Evolutionary conservation across 2,113 vertebrate genomes (phyloP).

Genomic region (Paraplagusia blochii): DNA sequence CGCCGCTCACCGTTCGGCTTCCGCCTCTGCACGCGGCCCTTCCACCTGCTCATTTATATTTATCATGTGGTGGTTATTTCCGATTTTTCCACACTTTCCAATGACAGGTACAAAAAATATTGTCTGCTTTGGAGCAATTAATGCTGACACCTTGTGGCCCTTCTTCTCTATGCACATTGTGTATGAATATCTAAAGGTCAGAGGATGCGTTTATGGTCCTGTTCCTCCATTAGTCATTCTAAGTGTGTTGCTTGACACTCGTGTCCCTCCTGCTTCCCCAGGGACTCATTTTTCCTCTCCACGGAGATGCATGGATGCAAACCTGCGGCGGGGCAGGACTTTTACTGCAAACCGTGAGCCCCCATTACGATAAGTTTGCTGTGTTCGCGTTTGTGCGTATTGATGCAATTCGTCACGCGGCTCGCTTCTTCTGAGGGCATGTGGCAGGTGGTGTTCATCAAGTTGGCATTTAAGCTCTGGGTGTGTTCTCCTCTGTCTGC

Average conservation of each 20-base stretch:
- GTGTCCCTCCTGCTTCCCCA: conserved; percentile 34
- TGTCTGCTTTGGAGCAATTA: conserved; percentile 65
- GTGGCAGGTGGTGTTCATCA: conserved; percentile 45
- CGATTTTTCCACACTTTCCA: conserved; percentile 34
- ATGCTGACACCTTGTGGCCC: conserved; percentile 40
- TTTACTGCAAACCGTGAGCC: conserved; percentile 37
- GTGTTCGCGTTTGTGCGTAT: conserved; percentile 32
- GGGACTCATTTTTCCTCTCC: conserved; percentile 51
- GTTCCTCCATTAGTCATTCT: conserved; percentile 70
- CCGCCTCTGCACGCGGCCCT: conserved; percentile 5
- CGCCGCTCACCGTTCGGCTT: background rate
- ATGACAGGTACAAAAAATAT: conserved; percentile 41
- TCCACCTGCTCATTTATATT: conserved; percentile 38
- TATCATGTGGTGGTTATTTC: conserved; percentile 43
- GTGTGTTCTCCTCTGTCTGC: conserved; percentile 9
- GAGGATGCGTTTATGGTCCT: conserved; percentile 57
- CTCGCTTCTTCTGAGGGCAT: conserved; percentile 36
- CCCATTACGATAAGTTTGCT: conserved; percentile 33
- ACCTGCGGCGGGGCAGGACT: conserved; percentile 21
- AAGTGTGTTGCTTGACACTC: conserved; percentile 66
- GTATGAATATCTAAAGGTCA: conserved; percentile 69
- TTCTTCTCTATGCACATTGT: conserved; percentile 43
- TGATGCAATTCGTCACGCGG: conserved; percentile 47
- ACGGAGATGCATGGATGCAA: conserved; percentile 61
- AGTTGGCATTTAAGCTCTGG: conserved; percentile 17